Evolutionary conservation across 2,797 vertebrate species (phyloP), one percentile per base, ranked within the genome.

Genomic region (Streptopelia turtur): DNA sequence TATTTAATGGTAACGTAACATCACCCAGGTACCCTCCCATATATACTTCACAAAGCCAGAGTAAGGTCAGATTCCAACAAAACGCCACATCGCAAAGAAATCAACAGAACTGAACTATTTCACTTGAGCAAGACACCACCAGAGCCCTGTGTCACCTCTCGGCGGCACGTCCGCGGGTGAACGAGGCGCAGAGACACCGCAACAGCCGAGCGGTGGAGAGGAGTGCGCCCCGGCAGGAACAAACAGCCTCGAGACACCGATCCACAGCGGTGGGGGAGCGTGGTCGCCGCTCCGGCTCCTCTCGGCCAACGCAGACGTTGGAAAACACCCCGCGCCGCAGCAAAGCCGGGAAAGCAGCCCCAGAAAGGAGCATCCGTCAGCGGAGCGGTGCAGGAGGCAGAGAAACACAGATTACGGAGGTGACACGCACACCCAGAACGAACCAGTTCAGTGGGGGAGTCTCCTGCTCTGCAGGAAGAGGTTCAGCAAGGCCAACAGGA

Each of bases 11-110:
- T 30, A 37, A 55, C 68, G 27, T 33, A 64, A 71, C 65, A 50
- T 23, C 56, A 69, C 4, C n/a, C 89, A 79, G 50, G 18, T 9
- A 43, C 45, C 63, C 68, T 41, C 60, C 77, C 61, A n/a, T 2
- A 13, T 1, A 6, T 1, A 5, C 72, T 53, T 71, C 3, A 57
- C 77, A 88, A 45, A 93, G 43, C 16, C 83, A n/a, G 50, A 63
- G 25, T 3, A 13, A 65, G 24, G 75, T 80, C 63, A 76, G 72
- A 72, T 61, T 74, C 64, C 77, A 91, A 82, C 6, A 56, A 41
- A 85, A 66, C 2, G 30, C 30, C 0, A 0, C 56, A 47, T 1
- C 17, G 76, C 0, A 0, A 85, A 90, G 60, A 27, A 60, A 72
- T 5, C 4, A 1, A 27, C 28, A 66, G 59, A 57, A 35, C 71